phyloP scores from a whole-genome alignment of 1,140 invertebrate genomes.

The Alviniconcha marisindica region DNA sequence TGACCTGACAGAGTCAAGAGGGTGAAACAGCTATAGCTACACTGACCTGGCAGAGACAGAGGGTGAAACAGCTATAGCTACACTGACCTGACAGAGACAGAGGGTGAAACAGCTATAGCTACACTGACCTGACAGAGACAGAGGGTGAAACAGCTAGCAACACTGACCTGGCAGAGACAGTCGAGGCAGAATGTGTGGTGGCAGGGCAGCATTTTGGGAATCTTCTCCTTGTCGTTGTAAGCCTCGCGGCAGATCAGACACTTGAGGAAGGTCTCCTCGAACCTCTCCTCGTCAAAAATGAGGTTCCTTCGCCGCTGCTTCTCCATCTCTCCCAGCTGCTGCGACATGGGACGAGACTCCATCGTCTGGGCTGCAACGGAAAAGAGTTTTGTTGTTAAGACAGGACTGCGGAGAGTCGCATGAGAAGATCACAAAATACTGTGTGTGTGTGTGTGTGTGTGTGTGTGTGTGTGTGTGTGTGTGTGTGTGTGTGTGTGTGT shows the following conservation, averaged over 20 bases:
- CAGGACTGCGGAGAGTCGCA: too few relatives aligned
- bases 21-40: too few relatives aligned
- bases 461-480: too few relatives aligned
- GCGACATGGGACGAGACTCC: neutral
- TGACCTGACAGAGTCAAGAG: neutral
- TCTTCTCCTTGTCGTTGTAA: conserved; percentile 69
- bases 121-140: neutral
- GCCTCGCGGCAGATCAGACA: conserved; percentile 72
- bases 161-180: conserved; percentile 76
- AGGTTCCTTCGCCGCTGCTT: conserved; percentile 63
- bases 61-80: neutral
- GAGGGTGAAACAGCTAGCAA: too few relatives aligned
- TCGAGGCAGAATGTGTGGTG: conserved; percentile 76
- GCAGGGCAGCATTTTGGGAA: conserved; percentile 73
- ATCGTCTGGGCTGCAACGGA: conserved; percentile 38
- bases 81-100: neutral
- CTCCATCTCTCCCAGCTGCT: conserved; percentile 35
- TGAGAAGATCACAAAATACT: too few relatives aligned
- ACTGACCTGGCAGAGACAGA: neutral
- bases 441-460: too few relatives aligned
- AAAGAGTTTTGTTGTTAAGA: too few relatives aligned
- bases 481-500: too few relatives aligned
- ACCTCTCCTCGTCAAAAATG: conserved; percentile 70
- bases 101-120: neutral
- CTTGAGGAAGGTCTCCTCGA: conserved; percentile 72